Percentiles rank a stretch among this genome's conserved stretches.
Conservation (phyloP, 2,888 invertebrate genomes). For the Chelonus formosanus region DNA sequence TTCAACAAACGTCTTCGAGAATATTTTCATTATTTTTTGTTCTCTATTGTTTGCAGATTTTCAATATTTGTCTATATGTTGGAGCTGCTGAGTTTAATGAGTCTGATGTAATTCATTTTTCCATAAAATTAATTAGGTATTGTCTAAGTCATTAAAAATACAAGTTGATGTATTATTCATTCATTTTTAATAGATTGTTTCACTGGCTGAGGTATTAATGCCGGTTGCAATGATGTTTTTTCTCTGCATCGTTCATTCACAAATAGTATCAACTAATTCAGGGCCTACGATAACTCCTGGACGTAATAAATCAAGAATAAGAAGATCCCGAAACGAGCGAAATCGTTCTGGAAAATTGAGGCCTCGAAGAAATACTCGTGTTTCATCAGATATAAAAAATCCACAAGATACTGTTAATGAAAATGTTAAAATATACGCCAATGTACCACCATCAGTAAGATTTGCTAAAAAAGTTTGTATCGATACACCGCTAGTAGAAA, state of each 20-base stretch:
- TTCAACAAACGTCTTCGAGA: constrained; percentile 82
- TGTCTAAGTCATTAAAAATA: constrained; percentile 2
- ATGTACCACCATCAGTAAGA: constrained; percentile 55
- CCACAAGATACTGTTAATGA: constrained; percentile 51
- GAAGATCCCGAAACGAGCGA: constrained; percentile 53
- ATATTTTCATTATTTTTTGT: constrained; percentile 79
- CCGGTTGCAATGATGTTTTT: constrained; percentile 79
- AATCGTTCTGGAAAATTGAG: constrained; percentile 56
- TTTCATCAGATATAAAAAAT: constrained; percentile 51
- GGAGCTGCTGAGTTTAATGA: constrained; percentile 52
- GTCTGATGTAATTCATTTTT: constrained; percentile 67
- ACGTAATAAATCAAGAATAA: constrained; percentile 50
- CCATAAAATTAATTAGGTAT: background rate
- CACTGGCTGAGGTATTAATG: constrained; percentile 75
- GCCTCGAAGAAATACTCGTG: constrained; percentile 51
- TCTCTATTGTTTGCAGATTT: constrained; percentile 80
- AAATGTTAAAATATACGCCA: constrained; percentile 45
- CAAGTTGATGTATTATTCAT: constrained; percentile 2
- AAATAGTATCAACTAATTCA: constrained; percentile 78
- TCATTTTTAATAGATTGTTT: constrained; percentile 65
- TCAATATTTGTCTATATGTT: constrained; percentile 71
- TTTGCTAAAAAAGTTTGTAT: constrained; percentile 60
- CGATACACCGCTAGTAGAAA: constrained; percentile 38
- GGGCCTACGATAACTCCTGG: constrained; percentile 48
- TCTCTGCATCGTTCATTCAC: constrained; percentile 81